Percentiles rank a stretch among this genome's conserved stretches.
Conservation (phyloP, 2,797 vertebrate genomes). For the Myotis myotis region DNA sequence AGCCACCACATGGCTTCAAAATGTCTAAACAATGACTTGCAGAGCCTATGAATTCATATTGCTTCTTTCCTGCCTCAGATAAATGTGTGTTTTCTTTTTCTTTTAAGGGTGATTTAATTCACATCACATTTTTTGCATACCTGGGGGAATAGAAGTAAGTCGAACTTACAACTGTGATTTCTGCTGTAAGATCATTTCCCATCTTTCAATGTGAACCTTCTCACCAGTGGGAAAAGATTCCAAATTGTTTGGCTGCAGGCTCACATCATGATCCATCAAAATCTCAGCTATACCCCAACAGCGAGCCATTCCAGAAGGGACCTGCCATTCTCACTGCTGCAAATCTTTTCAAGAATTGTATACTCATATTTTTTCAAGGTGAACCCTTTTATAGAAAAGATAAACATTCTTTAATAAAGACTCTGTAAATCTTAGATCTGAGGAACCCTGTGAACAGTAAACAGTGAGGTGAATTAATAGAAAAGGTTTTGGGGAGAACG, state of each 20-base stretch:
- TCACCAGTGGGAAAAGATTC: neutral
- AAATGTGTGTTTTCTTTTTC: neutral
- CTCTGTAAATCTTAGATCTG: neutral
- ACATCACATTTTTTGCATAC: neutral
- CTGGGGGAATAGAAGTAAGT: neutral
- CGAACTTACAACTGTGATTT: neutral
- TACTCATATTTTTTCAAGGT: neutral
- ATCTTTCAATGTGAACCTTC: neutral
- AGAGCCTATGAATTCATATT: neutral
- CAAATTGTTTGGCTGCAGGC: neutral
- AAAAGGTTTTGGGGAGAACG: neutral
- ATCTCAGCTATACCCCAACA: neutral
- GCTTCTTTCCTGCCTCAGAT: neutral
- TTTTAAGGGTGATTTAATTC: neutral
- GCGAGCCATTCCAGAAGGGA: neutral
- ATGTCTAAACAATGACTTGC: neutral
- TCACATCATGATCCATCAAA: neutral
- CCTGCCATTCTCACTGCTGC: neutral
- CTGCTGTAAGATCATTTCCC: neutral
- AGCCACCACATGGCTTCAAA: neutral
- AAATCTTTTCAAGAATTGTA: neutral
- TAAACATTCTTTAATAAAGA: neutral
- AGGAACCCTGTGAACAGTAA: neutral
- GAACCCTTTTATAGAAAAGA: neutral
- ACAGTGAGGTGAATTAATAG: neutral